phyloP scores from a whole-genome alignment of 2,113 vertebrate species.

The Delphinapterus leucas region DNA sequence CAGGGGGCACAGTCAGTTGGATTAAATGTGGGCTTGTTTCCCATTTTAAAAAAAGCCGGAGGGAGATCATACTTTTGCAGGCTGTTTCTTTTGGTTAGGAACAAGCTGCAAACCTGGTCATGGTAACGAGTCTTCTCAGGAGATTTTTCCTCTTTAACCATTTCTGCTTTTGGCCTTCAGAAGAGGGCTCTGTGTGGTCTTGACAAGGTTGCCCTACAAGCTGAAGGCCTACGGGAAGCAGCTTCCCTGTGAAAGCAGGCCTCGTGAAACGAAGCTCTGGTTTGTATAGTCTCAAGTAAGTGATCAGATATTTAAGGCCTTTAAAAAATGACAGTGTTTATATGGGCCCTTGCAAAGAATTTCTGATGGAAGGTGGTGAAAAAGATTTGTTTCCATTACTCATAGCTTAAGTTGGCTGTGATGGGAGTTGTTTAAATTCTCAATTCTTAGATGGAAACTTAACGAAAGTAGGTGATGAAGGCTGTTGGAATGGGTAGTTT shows the following conservation, averaged over 20 bases:
- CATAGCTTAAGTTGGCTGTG: neutral
- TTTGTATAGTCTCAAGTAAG: constrained; percentile 21
- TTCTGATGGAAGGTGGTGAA: constrained; percentile 44
- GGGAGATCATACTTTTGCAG: neutral
- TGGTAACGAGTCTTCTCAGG: neutral
- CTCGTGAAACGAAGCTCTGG: neutral
- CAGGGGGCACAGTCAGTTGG: neutral
- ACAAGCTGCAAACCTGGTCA: neutral
- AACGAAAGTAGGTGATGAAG: neutral
- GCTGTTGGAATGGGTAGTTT: neutral
- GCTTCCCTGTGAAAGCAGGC: neutral
- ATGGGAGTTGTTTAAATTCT: constrained; percentile 57
- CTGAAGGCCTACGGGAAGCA: neutral
- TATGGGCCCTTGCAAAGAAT: constrained; percentile 47
- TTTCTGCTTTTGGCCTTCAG: constrained; percentile 30
- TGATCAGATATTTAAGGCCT: constrained; percentile 38
- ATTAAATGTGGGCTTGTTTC: neutral
- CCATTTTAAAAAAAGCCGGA: neutral
- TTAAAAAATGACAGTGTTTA: constrained; percentile 54
- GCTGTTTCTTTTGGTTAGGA: constrained; percentile 42
- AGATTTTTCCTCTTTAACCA: constrained; percentile 17
- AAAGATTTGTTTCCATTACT: constrained; percentile 62
- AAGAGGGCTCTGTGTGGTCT: constrained; percentile 59
- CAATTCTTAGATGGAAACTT: constrained; percentile 23
- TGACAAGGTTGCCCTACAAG: neutral